phyloP scores from a whole-genome alignment of 1,140 invertebrate genomes.

The Meteorus sp. region DNA sequence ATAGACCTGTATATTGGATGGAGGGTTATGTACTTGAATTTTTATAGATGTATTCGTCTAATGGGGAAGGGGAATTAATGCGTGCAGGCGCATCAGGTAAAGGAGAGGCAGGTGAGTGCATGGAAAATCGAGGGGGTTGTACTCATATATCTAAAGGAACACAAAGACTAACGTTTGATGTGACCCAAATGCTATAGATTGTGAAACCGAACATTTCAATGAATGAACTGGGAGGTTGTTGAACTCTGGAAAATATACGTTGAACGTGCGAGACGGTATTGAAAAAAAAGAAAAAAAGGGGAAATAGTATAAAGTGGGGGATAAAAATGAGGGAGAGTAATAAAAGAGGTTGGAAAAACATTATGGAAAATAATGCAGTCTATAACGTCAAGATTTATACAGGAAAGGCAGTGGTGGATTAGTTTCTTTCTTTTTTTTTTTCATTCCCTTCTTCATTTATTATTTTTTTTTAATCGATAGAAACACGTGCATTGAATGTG shows the following conservation, averaged over 20 bases:
- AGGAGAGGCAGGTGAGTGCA: slow-evolving; percentile 15
- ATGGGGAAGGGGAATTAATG: neutral
- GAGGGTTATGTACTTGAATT: too few relatives aligned
- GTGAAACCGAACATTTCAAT: too few relatives aligned
- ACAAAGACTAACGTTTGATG: neutral
- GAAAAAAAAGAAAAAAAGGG: too few relatives aligned
- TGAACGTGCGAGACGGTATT: too few relatives aligned
- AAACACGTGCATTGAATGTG: neutral
- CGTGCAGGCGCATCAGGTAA: slow-evolving; percentile 1
- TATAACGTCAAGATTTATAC: neutral
- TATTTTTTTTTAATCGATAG: too few relatives aligned
- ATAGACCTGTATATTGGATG: too few relatives aligned
- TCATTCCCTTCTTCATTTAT: too few relatives aligned
- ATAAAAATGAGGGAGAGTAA: too few relatives aligned
- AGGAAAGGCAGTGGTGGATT: neutral
- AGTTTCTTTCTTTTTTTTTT: neutral
- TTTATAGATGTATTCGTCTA: too few relatives aligned
- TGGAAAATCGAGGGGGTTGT: slow-evolving; percentile 16
- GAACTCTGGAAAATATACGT: neutral
- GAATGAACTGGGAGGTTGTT: neutral
- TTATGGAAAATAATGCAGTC: neutral
- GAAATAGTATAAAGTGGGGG: too few relatives aligned
- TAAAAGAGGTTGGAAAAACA: too few relatives aligned
- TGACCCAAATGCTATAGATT: neutral
- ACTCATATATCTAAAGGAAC: neutral